Percentiles rank a stretch among this genome's conserved stretches.
Evolutionary conservation across 2,797 vertebrate genomes (phyloP).

Genomic region (Coreius guichenoti): DNA sequence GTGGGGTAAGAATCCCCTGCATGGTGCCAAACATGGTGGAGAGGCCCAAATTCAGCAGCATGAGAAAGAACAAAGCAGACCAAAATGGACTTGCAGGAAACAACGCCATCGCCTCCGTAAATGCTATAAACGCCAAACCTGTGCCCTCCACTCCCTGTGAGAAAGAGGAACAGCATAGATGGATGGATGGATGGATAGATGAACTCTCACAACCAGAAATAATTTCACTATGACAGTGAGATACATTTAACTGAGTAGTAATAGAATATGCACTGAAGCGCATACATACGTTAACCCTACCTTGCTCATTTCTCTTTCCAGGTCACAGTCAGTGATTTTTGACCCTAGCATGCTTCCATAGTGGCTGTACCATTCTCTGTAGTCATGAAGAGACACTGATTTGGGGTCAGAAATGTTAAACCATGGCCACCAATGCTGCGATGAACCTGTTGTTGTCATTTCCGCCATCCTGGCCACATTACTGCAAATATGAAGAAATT

Average conservation of each 20-base stretch:
- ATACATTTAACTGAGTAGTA: not conserved
- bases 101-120: conserved; percentile 96
- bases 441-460: conserved; percentile 58
- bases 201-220: not conserved
- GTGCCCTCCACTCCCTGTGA: conserved; percentile 93
- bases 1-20: conserved; percentile 95
- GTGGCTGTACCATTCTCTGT: conserved; percentile 78
- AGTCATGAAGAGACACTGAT: conserved; percentile 75
- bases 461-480: conserved; percentile 71
- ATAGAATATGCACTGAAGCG: not conserved
- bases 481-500: conserved; percentile 59
- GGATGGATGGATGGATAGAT: not conserved
- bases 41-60: conserved; percentile 94
- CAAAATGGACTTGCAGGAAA: conserved; percentile 97
- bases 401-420: conserved; percentile 72
- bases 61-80: conserved; percentile 97
- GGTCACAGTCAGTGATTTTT: conserved; percentile 77
- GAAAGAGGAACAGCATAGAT: not conserved
- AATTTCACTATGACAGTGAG: not conserved
- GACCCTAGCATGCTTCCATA: conserved; percentile 66
- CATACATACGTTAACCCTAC: conserved; percentile 53
- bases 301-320: conserved; percentile 83
- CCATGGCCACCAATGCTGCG: conserved; percentile 68
- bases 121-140: conserved; percentile 96
- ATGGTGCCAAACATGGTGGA: conserved; percentile 99